Conservation (phyloP, 2,113 vertebrate genomes). For the Trochalopteron elliotii region DNA sequence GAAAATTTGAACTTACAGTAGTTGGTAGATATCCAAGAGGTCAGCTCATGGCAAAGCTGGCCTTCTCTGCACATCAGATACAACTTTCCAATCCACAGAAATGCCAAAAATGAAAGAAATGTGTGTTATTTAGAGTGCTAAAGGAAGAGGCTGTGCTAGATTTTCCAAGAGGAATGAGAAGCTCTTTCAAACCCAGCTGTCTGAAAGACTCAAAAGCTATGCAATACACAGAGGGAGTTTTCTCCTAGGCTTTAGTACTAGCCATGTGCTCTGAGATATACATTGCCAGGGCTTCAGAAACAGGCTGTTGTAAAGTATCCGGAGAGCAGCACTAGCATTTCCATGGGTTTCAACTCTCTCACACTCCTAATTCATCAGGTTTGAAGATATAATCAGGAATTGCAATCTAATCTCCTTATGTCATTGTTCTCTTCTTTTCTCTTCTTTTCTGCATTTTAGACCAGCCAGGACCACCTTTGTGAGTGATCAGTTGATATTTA, state of each 20-base stretch:
- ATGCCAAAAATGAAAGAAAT: background rate
- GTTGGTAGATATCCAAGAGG: background rate
- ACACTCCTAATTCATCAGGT: background rate
- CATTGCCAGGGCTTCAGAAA: background rate
- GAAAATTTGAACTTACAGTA: background rate
- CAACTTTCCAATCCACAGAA: background rate
- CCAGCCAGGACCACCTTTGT: background rate
- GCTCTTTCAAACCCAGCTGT: background rate
- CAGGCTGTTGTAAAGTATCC: background rate
- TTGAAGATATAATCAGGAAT: background rate
- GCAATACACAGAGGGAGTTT: background rate
- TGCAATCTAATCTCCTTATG: background rate
- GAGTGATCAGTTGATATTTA: background rate
- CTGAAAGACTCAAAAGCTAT: background rate
- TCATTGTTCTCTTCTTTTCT: background rate
- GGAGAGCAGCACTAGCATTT: background rate
- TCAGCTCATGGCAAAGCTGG: background rate
- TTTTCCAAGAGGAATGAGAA: background rate
- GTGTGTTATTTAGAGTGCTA: background rate
- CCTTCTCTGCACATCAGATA: background rate
- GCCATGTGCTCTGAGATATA: accelerated
- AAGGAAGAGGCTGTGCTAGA: background rate
- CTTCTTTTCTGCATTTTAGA: background rate
- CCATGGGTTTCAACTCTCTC: background rate
- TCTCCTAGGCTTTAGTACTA: background rate